phyloP scores from a whole-genome alignment of 2,113 vertebrate genomes.

The Nerophis ophidion region DNA sequence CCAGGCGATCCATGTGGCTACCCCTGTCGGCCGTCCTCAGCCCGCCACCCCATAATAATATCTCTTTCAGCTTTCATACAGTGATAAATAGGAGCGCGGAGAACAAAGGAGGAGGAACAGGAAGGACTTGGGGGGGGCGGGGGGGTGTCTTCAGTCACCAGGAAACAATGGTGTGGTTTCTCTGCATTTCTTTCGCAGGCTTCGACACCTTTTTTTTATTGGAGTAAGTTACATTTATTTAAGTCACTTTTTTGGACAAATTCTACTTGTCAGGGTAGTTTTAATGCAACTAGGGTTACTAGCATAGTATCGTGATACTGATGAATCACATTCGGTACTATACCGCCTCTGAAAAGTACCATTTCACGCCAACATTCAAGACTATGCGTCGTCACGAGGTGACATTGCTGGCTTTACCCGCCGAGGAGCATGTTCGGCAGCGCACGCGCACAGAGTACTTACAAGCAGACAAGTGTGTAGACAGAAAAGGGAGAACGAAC shows the following conservation, averaged over 20 bases:
- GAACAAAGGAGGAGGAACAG: slow-evolving; percentile 92
- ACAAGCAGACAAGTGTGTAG: no score
- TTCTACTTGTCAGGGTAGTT: no score
- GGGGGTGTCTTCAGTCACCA: slow-evolving; percentile 27
- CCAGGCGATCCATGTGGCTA: slow-evolving; percentile 99
- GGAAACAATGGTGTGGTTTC: slow-evolving; percentile 12
- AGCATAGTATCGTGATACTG: no score
- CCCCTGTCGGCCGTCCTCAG: slow-evolving; percentile 99
- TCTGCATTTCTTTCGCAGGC: neutral
- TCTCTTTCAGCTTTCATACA: slow-evolving; percentile 99
- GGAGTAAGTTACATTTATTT: neutral
- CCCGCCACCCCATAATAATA: slow-evolving; percentile 94
- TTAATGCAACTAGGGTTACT: no score
- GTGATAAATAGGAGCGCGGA: slow-evolving; percentile 99
- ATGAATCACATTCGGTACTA: no score
- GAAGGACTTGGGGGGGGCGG: slow-evolving; percentile 82
- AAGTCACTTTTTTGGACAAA: neutral
- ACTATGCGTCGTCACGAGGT: no score
- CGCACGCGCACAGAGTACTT: no score
- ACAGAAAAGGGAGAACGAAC: no score
- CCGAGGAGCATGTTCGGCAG: no score
- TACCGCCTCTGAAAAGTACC: no score
- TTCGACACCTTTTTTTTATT: neutral
- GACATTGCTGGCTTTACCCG: no score
- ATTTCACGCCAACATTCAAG: no score